Percentiles rank a stretch among this genome's conserved stretches.
Evolutionary conservation across 2,797 vertebrate genomes (phyloP).

Genomic region (Eulemur coronatus): DNA sequence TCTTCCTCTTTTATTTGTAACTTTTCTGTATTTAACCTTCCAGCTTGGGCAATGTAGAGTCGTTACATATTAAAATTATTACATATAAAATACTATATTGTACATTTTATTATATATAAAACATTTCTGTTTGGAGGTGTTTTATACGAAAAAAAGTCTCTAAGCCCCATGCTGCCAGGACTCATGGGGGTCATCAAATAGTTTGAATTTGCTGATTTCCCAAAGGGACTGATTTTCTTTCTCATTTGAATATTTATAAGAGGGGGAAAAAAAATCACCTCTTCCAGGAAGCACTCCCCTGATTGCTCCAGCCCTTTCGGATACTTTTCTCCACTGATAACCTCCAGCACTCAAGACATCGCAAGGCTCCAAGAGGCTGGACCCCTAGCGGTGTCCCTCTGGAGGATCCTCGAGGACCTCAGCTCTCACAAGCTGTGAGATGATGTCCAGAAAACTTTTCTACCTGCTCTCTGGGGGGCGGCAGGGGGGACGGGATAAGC

Average conservation of each 20-base stretch:
- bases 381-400: accelerated
- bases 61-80: background rate
- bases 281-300: background rate
- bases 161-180: background rate
- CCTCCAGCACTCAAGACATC: background rate
- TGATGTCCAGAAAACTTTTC: background rate
- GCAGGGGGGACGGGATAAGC: no score
- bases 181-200: background rate
- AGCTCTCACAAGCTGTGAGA: background rate
- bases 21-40: background rate
- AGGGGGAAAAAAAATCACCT: background rate
- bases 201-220: background rate
- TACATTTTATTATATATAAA: background rate
- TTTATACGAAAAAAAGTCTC: background rate
- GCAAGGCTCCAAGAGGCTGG: no score
- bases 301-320: background rate
- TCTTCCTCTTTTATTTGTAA: background rate
- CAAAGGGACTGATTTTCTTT: background rate
- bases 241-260: background rate
- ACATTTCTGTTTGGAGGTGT: background rate
- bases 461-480: background rate
- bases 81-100: background rate
- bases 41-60: background rate
- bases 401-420: background rate
- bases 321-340: background rate